Evolutionary conservation across 2,888 invertebrate genomes (phyloP), one percentile per base, ranked within the genome.

Genomic region (Xestia ashworthii): DNA sequence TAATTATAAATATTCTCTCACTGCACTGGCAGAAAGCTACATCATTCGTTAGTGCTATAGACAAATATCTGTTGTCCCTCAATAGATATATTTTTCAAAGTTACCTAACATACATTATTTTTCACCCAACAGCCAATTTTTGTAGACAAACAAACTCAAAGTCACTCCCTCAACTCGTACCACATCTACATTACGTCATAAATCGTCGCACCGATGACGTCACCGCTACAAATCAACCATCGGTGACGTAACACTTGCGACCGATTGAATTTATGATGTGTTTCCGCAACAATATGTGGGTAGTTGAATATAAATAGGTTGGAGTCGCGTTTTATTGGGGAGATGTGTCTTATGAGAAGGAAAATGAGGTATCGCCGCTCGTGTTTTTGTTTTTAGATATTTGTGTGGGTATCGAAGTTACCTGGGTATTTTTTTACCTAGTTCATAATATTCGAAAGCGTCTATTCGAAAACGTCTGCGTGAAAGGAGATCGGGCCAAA

Each of bases 231-330:
- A 89, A 88, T 88, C 88, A 89, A 82, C 67, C 41, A 82, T 82
- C 80, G 78, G 75, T 87, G 88, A 88, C 88, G 85, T 81, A 74
- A 83, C 83, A 80, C 80, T 78, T 80, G 82, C 78, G 79, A 80
- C 76, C 79, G 76, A 87, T 87, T 82, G 81, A 82, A 89, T 89
- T 88, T 89, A 88, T 87, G 89, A 87, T 79, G 70, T 81, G 87
- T 87, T 87, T 81, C 82, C 81, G 77, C 69, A 81, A 82, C 87
- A 85, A 83, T 85, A 80, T 87, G 86, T 74, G 80, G 74, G 78
- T 86, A 82, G 78, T 86, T 88, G 84, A 80, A 88, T 87, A 78
- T 86, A 88, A 86, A 88, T 86, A 82, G 75, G 62, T 73, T 25
- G 46, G 50, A 72, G 74, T 67, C 67, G 25, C 46, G 50, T 78